Evolutionary conservation across 1,140 invertebrate species (phyloP), one percentile per base, ranked within the genome.

Genomic region (Penaeus chinensis): DNA sequence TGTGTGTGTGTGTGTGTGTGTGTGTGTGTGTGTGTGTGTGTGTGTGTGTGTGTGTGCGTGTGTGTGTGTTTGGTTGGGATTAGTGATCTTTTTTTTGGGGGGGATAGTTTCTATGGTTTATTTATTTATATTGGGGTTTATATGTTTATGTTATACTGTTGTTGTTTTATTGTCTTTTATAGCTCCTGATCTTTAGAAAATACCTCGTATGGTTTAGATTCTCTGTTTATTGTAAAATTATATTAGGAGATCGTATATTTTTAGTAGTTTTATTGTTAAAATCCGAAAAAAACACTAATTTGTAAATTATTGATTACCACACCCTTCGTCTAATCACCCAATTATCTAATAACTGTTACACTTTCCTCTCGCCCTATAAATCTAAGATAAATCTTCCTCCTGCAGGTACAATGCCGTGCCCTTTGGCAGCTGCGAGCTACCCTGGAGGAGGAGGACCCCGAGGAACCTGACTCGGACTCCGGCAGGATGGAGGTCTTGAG

Each of bases 391-490:
- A 2, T 24, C 7, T 18, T 71, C 37, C n/a, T 42, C 60, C 61
- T 47, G 3, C 27, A 92, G 91, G 82, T 91, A 32, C 93, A 93
- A 90, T 93, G 93, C 82, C 90, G 92, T 54, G 92, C 93, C 77
- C 88, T 94, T 69, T 94, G 93, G 93, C 92, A 93, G 74, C 91
- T 94, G 77, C 90, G 93, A 79, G 92, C 93, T n/a, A 94, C 93
- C 7, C 90, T 94, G 78, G 93, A 94, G 90, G 93, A 93, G 89
- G 93, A 93, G 83, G 93, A 93, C 87, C 92, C 92, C 3, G 85
- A 86, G 66, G 85, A 86, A 42, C 81, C 27, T 22, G 89, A 87
- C 82, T 84, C 85, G 20, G 85, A 87, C 85, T 80, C 85, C 71
- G 76, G 86, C 63, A 84, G 87, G 54, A 88, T 88, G 87, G 87